Evolutionary conservation across 1,140 invertebrate genomes (phyloP), one percentile per base, ranked within the genome.

Genomic region (Heliconius nattereri): DNA sequence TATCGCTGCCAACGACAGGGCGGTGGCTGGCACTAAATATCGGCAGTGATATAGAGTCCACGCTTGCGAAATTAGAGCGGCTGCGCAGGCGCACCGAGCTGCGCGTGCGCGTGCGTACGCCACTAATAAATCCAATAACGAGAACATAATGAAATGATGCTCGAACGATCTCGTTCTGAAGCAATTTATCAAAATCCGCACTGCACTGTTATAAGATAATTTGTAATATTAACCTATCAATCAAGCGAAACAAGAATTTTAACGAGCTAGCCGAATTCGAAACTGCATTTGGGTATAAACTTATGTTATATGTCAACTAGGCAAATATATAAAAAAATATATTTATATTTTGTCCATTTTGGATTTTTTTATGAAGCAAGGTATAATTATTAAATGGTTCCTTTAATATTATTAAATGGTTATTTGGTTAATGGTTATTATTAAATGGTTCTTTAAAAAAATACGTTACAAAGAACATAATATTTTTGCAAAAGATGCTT

Each of bases 31-130:
- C 81, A 84, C 76, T 91, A 89, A 90, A 86, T 90, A 89, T 87
- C 85, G 84, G 81, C 76, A 75, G 87, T 91, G 90, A 93, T 92
- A 92, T 90, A 92, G 85, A 86, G 87, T 89, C 85, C 89, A 91
- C 81, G 79, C 83, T 93, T 93, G 90, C 90, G 92, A 93, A 93
- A 93, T 90, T 92, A 85, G 92, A 92, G 91, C 91, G 91, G 87
- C 78, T 75, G 86, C 76, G 83, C 85, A 86, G 85, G 86, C 84
- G 85, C 80, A 83, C 78, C 70, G 78, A 35, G 20, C 77, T 76
- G 81, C 85, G 83, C 84, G 83, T 84, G 85, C 83, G 81, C 71
- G 73, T 80, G 78, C 78, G 74, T 72, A 49, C 78, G 54, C 57
- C 71, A 73, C 81, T 81, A 82, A 84, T 84, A 82, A 85, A 83